Conservation (phyloP, 2,888 invertebrate genomes). For the Synanthedon formicaeformis region DNA sequence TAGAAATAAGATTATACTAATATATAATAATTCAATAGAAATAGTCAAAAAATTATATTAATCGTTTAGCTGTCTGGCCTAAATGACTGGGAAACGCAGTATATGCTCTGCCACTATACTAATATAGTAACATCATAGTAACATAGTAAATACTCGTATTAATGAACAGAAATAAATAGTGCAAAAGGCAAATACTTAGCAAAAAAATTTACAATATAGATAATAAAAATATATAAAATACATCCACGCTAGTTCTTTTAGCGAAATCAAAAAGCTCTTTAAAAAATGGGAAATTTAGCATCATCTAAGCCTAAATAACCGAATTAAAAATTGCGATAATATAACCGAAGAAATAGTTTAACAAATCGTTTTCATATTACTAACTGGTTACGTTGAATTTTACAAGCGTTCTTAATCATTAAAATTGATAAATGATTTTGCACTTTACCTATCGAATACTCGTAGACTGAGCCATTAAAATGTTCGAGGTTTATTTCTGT, state of each 20-base stretch:
- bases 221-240: not conserved
- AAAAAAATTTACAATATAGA: too few species aligned
- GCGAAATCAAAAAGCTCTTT: too few species aligned
- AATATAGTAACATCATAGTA: too few species aligned
- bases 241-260: not conserved
- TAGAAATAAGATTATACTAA: too few species aligned
- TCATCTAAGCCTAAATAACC: not conserved
- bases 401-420: constrained; percentile 1
- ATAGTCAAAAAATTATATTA: too few species aligned
- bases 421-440: constrained; percentile 18
- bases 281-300: not conserved
- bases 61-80: too few species aligned
- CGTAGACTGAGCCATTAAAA: constrained; percentile 26
- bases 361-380: not conserved
- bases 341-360: not conserved
- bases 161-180: too few species aligned
- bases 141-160: too few species aligned
- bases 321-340: not conserved
- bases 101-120: too few species aligned
- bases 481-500: constrained; percentile 38
- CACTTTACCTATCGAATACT: constrained; percentile 24
- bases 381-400: not conserved
- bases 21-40: too few species aligned
- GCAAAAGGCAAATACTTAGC: too few species aligned
- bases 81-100: too few species aligned